These are phyloP conservation scores for Teleopsis dalmanni DNA, from an alignment of 1,140 invertebrate species.

Conservation along the genomic window DNA sequence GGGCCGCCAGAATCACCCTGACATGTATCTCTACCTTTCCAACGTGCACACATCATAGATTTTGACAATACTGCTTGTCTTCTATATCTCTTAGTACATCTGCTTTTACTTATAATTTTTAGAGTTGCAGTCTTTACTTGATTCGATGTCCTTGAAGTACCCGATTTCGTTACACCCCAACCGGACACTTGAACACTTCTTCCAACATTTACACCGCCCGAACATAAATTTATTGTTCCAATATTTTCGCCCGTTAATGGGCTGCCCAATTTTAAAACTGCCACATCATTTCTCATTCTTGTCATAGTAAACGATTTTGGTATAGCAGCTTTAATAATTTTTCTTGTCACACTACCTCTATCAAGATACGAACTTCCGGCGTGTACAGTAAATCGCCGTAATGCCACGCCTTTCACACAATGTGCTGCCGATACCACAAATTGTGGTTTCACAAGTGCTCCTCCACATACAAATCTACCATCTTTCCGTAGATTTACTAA, in stretches of 20 bases:
- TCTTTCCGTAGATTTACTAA: constrained; percentile 24
- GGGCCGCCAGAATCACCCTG: constrained; percentile 57
- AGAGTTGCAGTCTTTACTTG: constrained; percentile 32
- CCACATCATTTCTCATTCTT: constrained; percentile 28
- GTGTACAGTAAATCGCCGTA: constrained; percentile 20
- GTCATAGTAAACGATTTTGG: constrained; percentile 26
- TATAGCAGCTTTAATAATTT: constrained; percentile 24
- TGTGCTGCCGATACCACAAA: constrained; percentile 34
- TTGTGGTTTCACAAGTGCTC: constrained; percentile 19
- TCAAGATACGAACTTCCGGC: constrained; percentile 21
- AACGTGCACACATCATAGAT: constrained; percentile 33
- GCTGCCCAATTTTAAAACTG: constrained; percentile 25
- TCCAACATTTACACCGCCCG: constrained; percentile 19
- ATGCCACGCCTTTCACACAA: constrained; percentile 27
- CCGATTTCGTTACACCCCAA: constrained; percentile 18
- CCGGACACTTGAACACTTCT: constrained; percentile 32
- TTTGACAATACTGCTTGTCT: constrained; percentile 21
- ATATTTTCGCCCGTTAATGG: constrained; percentile 25
- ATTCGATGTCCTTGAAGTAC: constrained; percentile 16
- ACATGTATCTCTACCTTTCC: constrained; percentile 30
- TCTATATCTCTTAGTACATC: constrained; percentile 23
- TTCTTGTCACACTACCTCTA: constrained; percentile 18
- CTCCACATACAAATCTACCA: constrained; percentile 27
- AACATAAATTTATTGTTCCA: constrained; percentile 25
- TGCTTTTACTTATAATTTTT: constrained; percentile 18